phyloP scores from a whole-genome alignment of 2,888 invertebrate species.

The Reticulitermes lucifugus region DNA sequence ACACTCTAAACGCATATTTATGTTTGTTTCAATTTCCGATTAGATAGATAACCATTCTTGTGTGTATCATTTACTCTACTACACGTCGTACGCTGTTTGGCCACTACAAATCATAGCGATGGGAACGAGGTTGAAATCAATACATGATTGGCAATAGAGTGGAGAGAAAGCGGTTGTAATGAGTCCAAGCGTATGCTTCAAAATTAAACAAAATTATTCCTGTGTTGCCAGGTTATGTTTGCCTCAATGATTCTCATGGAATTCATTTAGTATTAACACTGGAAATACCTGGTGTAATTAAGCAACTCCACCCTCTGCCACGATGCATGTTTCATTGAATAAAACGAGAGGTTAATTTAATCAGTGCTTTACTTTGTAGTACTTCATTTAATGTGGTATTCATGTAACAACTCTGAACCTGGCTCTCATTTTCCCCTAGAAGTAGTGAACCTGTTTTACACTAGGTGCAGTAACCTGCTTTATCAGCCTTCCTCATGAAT shows the following conservation, averaged over 20 bases:
- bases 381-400: conserved; percentile 35
- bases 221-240: conserved; percentile 18
- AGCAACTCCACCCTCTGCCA: neutral
- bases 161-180: neutral
- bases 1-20: neutral
- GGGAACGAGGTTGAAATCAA: conserved; percentile 3
- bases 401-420: conserved; percentile 19
- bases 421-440: neutral
- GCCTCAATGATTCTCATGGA: conserved; percentile 30
- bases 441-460: neutral
- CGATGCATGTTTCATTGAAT: conserved; percentile 13
- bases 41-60: neutral
- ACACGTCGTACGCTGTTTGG: neutral
- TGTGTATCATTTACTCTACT: neutral
- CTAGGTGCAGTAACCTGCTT: neutral
- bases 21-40: neutral
- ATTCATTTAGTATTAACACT: conserved; percentile 36
- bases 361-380: conserved; percentile 34
- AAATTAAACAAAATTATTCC: conserved; percentile 35
- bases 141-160: neutral
- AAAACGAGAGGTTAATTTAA: conserved; percentile 36
- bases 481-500: conserved; percentile 19
- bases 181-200: conserved; percentile 2
- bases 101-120: neutral
- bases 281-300: conserved; percentile 38